Evolutionary conservation across 2,113 vertebrate genomes (phyloP).

Genomic region (Nymphicus hollandicus): DNA sequence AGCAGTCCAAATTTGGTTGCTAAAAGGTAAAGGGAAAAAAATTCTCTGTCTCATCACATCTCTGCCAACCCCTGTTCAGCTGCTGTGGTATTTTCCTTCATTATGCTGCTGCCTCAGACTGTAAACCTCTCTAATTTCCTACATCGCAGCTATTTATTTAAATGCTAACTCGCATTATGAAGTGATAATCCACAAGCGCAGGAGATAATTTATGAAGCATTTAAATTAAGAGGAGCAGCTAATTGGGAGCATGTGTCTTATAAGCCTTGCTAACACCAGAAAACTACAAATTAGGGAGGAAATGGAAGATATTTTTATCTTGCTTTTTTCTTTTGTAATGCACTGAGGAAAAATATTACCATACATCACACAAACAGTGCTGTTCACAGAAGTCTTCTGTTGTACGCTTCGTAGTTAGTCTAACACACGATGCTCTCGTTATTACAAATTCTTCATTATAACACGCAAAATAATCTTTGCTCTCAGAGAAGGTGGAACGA

Average conservation of each 20-base stretch:
- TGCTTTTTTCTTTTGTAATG: conserved; percentile 63
- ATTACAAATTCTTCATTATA: conserved; percentile 22
- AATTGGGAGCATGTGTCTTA: conserved; percentile 99
- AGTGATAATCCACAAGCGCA: conserved; percentile 94
- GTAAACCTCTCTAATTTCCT: conserved; percentile 88
- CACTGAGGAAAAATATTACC: conserved; percentile 26
- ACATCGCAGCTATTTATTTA: conserved; percentile 91
- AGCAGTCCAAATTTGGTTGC: conserved; percentile 39
- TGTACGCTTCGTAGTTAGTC: not conserved
- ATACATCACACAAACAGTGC: conserved; percentile 1
- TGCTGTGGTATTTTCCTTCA: conserved; percentile 78
- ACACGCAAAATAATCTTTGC: conserved; percentile 30
- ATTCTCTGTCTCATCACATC: not conserved
- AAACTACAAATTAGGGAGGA: conserved; percentile 85
- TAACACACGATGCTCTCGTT: not conserved
- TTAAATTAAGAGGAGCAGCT: conserved; percentile 99
- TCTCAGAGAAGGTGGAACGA: conserved; percentile 24
- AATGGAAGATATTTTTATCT: conserved; percentile 64
- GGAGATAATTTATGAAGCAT: conserved; percentile 99
- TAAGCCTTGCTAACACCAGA: conserved; percentile 87
- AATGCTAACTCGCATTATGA: conserved; percentile 98
- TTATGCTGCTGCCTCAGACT: conserved; percentile 74
- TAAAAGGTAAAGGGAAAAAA: conserved; percentile 18
- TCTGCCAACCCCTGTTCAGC: conserved; percentile 50
- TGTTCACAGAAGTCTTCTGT: conserved; percentile 22